These are phyloP conservation scores for Corbicula japonica DNA, from an alignment of 2,888 invertebrate genomes.

Conservation along the genomic window DNA sequence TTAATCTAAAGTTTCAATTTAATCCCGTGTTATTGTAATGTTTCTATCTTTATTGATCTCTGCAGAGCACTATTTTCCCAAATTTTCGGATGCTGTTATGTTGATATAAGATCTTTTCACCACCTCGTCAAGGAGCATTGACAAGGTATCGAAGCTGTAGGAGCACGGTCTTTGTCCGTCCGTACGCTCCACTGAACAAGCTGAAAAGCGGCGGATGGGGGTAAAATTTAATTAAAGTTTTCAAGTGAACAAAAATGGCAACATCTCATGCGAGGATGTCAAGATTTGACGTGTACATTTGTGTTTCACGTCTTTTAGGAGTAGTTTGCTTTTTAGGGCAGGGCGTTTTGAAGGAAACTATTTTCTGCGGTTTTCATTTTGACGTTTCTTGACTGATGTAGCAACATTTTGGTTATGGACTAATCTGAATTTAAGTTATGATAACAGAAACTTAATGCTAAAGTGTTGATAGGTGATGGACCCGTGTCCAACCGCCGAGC, in stretches of 20 bases:
- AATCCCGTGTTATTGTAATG: too few relatives aligned
- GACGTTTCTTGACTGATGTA: too few relatives aligned
- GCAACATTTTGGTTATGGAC: too few relatives aligned
- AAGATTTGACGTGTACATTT: conserved; percentile 36
- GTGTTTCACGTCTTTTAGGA: too few relatives aligned
- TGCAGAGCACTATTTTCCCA: not conserved
- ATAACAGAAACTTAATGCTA: too few relatives aligned
- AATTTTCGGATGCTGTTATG: conserved; percentile 1
- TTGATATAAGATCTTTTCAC: conserved; percentile 18
- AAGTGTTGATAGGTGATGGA: too few relatives aligned
- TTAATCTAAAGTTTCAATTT: too few relatives aligned
- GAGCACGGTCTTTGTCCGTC: conserved; percentile 50
- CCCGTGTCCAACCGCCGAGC: too few relatives aligned
- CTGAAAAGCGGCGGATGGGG: conserved; percentile 52
- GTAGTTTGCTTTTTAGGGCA: too few relatives aligned
- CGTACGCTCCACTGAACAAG: conserved; percentile 46
- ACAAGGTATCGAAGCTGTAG: conserved; percentile 53
- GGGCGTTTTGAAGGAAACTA: too few relatives aligned
- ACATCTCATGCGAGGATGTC: conserved; percentile 26
- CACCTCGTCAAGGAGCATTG: conserved; percentile 31
- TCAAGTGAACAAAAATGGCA: conserved; percentile 50
- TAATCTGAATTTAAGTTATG: too few relatives aligned
- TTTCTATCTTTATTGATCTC: not conserved
- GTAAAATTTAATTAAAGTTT: conserved; percentile 67
- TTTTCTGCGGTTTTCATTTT: too few relatives aligned